Conservation (phyloP, 2,888 invertebrate species). For the Agrochola circellaris region DNA sequence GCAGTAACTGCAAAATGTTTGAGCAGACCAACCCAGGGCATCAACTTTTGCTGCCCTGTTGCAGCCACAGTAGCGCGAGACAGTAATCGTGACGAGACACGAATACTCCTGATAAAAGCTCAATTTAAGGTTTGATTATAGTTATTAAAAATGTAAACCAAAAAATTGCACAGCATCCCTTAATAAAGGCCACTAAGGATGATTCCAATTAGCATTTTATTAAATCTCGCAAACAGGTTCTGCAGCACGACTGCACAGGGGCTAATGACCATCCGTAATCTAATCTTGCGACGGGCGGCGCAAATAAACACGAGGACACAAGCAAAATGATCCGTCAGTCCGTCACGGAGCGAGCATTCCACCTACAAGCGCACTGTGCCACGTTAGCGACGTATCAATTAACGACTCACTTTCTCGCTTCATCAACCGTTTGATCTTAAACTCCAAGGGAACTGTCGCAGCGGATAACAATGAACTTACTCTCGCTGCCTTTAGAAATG, state of each 20-base stretch:
- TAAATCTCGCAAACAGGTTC: conserved; percentile 78
- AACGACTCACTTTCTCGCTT: conserved; percentile 56
- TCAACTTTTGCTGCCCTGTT: background rate
- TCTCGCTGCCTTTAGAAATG: conserved; percentile 6
- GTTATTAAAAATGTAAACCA: conserved; percentile 17
- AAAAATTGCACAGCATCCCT: conserved; percentile 21
- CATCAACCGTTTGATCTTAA: conserved; percentile 47
- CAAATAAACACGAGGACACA: conserved; percentile 73
- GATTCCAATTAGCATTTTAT: conserved; percentile 71
- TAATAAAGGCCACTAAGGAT: conserved; percentile 58
- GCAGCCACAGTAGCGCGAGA: background rate
- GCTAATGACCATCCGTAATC: conserved; percentile 87
- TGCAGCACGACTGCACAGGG: conserved; percentile 77
- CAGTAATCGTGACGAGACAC: background rate
- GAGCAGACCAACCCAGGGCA: background rate
- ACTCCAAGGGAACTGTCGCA: conserved; percentile 22
- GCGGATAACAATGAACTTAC: conserved; percentile 36
- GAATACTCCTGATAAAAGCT: background rate
- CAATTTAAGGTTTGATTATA: conserved; percentile 22
- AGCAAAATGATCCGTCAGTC: conserved; percentile 68
- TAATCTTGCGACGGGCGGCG: conserved; percentile 80
- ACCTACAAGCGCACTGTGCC: conserved; percentile 51
- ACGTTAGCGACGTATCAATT: conserved; percentile 65
- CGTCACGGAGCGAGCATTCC: conserved; percentile 61
- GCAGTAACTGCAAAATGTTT: background rate